Base-by-base conservation (phyloP, 2,113 vertebrate species). In the Paradisaea rubra region DNA sequence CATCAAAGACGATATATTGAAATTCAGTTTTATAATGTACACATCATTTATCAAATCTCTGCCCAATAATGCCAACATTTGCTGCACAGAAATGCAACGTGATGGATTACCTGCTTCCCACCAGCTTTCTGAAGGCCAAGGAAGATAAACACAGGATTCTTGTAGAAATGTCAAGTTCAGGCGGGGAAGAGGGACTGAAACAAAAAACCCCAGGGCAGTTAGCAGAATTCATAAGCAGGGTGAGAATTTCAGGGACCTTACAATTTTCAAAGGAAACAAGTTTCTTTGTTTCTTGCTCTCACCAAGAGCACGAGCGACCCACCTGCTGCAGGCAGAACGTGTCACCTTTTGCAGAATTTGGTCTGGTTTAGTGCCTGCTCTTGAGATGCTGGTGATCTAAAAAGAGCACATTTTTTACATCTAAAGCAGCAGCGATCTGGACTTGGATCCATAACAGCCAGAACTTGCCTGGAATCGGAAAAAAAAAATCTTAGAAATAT, bases 1-100 rank as follows among this genome's bases (percentile, higher is more conserved):
- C 65, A 95, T 86, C 88, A 78, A 69, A 94, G 91, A 88, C 88
- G 88, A 94, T 86, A 60, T 93, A 95, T 94, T 91, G 94, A 95
- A 94, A 95, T 93, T 64, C 83, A 35, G 82, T 88, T 95, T 96
- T 95, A 50, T 61, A 79, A 93, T 35, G 61, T 71, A 92, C 72
- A 79, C 87, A 90, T 71, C 91, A 31, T 97, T 95, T 95, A 93
- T 95, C 96, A 95, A 80, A 65, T 60, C 86, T 47, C 79, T 83
- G 68, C 76, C 74, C 79, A 49, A 68, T 78, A 95, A 91, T 39
- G 60, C 89, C 76, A 68, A 42, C 56, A 17, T 81, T 69, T 86
- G 64, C 93, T 89, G 54, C 69, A 35, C 47, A 61, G 82, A 95
- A 96, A 93, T 69, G 31, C 11, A 86, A 10, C 10, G 9, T 93